Base-by-base conservation (phyloP, 2,888 invertebrate species). In the Watsonalla cultraria region DNA sequence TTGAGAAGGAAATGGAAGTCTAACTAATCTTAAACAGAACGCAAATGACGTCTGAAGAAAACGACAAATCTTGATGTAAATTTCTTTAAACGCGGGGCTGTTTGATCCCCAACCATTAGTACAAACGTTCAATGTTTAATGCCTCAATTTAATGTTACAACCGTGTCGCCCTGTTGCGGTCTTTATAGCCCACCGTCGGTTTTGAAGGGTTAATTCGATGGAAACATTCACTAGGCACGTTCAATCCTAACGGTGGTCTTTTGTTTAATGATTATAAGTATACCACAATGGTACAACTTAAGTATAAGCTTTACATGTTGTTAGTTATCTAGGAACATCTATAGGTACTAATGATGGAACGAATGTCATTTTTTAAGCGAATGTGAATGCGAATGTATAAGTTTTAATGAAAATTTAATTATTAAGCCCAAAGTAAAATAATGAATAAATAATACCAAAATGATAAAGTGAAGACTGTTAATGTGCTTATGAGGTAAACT, bases 201-300 rank as follows among this genome's bases (percentile, higher is more conserved):
- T 80, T 75, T 78, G 76, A 78, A 84, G 87, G 86, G 85, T 86
- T 88, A 86, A 86, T 84, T 83, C 80, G 78, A 78, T 78, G 84
- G 82, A 86, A 87, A 84, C 78, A 83, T 80, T 78, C 72, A 62
- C 60, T 70, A 67, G 56, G 59, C 68, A 63, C 69, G 64, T 63
- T 68, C 73, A 77, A 76, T 76, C 73, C 71, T 70, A 62, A 68
- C 70, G 68, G 71, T 66, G 73, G 74, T 49, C 49, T 49, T 48
- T 48, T 49, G 49, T 37, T 49, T 49, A 49, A 49, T 49, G 39
- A 37, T 14, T 13, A 9, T 49, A 37, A 49, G 49, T 39, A 15
- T 49, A 37, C 14, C 9, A 11, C 49, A 49, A 49, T 37, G 49
- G 6, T 6, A 13, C 6, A 37, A 11, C 9, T 14, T 37, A 14